Evolutionary conservation across 2,888 invertebrate species (phyloP).

Genomic region (Aspidiotus rigidus): DNA sequence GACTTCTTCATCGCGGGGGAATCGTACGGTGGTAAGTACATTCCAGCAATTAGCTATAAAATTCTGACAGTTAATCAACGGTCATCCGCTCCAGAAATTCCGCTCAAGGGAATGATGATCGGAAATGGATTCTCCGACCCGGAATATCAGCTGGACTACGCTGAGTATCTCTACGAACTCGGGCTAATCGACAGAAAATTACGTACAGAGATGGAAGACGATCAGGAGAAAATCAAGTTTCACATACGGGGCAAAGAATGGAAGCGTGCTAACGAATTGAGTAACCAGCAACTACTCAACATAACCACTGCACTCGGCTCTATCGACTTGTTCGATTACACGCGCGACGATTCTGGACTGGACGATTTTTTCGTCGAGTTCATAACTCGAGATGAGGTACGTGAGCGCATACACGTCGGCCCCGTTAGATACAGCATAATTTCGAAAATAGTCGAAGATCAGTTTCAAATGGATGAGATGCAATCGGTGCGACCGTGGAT

Average conservation of each 20-base stretch:
- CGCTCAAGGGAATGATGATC: slow-evolving; percentile 12
- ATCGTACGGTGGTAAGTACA: slow-evolving; percentile 16
- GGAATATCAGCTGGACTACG: background rate
- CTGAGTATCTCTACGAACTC: background rate
- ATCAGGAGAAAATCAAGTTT: background rate
- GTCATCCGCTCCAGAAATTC: background rate
- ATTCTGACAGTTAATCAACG: background rate
- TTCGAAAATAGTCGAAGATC: background rate
- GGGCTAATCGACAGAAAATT: background rate
- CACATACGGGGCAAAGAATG: too few relatives aligned
- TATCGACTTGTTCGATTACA: background rate
- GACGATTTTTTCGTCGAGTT: background rate
- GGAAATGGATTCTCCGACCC: slow-evolving; percentile 21
- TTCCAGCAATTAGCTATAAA: background rate
- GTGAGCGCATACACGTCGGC: background rate
- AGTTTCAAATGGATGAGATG: background rate
- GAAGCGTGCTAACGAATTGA: background rate
- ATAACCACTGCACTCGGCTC: background rate
- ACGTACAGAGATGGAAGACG: background rate
- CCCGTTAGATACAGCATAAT: background rate
- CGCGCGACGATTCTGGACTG: background rate
- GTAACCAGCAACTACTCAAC: background rate
- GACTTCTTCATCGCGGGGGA: slow-evolving; percentile 11
- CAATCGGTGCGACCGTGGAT: background rate
- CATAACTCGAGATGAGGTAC: background rate